A percentile compares a stretch with the other conserved stretches of the same genome.
phyloP scores from a whole-genome alignment of 2,113 vertebrate genomes.

The Corvus moneduloides region DNA sequence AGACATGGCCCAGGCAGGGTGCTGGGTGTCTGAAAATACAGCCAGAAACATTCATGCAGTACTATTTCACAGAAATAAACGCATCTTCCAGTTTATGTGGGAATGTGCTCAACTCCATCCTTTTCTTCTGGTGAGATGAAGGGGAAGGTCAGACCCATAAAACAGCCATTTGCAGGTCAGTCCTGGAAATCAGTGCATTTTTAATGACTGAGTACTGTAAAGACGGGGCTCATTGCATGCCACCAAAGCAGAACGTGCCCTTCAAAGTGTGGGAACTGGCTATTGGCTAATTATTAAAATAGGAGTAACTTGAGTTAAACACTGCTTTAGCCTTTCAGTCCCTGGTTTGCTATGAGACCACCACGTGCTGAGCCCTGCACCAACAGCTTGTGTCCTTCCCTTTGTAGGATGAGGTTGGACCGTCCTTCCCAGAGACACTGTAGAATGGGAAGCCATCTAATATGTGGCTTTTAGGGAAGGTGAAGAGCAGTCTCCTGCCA shows the following conservation, averaged over 20 bases:
- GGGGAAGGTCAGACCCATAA: neutral
- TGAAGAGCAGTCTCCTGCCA: neutral
- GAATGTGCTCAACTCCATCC: neutral
- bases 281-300: neutral
- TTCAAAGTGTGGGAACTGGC: neutral
- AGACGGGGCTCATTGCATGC: neutral
- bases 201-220: neutral
- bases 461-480: neutral
- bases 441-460: neutral
- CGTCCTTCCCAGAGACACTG: neutral
- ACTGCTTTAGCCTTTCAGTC: neutral
- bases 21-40: neutral
- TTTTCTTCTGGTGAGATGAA: neutral
- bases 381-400: neutral
- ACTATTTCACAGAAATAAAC: neutral
- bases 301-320: neutral
- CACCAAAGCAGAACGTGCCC: neutral
- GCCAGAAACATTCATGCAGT: neutral
- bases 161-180: neutral
- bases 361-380: accelerated
- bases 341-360: neutral
- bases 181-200: neutral
- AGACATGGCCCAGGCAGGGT: neutral
- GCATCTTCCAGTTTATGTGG: neutral
- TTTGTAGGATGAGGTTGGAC: neutral